Base-by-base conservation (phyloP, 2,113 vertebrate genomes). In the Syngnathus floridae region DNA sequence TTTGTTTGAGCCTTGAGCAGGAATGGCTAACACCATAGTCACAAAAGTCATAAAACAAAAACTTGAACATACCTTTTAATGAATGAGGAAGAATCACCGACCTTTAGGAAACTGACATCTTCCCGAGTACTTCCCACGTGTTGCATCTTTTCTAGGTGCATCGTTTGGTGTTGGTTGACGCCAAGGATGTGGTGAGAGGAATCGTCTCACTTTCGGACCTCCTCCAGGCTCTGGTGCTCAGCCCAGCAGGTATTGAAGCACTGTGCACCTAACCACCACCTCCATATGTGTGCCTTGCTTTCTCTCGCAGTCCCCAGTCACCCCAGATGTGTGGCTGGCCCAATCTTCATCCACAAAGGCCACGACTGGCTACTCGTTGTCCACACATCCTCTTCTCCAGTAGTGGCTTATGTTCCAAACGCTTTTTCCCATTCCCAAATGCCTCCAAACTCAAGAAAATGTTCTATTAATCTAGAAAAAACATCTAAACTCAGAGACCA, bases 181-280 rank as follows among this genome's bases (percentile, higher is more conserved):
- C 88, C 62, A 89, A 90, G 1, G 92, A 84, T 43, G 82, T 91
- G 73, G 94, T 96, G 0, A 90, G 87, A 80, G 97, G 97, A 9
- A 95, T 99, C 58, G 73, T 99, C 69, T 99, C 97, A 38, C 93
- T 99, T 26, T 99, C 97, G 0, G 97, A 99, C 88, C 92, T 99
- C 60, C 95, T 99, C 8, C 97, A 98, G 87, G 94, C 96, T 0
- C 88, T 98, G 78, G 92, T 99, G 66, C 93, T 99, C 84, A 93
- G 91, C 72, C 97, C 97, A 0, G 94, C 95, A 88, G 97, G 97
- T 91, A 95, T 99, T 59, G 92, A 98, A 54, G 95, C 95, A 73
- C 94, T 98, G 81, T 86, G 89, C 82, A 90, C 93, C 89, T 96
- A 91, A 91, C 76, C 69, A 52, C 56, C 56, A 13, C 71, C 37